A percentile compares a stretch with the other conserved stretches of the same genome.
Conservation (phyloP, 1,140 invertebrate genomes). For the Drosophila cardini region DNA sequence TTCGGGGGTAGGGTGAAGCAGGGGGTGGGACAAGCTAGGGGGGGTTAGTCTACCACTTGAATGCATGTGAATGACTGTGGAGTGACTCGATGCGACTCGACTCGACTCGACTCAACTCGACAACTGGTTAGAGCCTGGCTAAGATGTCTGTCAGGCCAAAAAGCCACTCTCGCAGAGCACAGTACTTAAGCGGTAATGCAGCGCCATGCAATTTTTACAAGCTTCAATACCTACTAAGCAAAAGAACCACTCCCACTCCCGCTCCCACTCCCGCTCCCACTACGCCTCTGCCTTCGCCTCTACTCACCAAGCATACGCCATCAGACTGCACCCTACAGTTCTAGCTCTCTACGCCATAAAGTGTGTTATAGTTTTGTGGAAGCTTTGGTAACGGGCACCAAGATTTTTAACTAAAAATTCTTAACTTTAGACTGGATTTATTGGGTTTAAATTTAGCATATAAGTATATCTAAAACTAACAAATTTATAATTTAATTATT, state of each 20-base stretch:
- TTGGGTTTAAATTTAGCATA: too few relatives aligned
- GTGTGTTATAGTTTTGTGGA: background rate
- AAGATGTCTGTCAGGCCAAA: slow-evolving; percentile 64
- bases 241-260: slow-evolving; percentile 17
- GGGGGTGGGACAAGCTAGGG: background rate
- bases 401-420: too few relatives aligned
- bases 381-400: too few relatives aligned
- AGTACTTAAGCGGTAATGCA: slow-evolving; percentile 74
- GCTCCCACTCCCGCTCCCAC: background rate
- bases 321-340: background rate
- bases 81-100: slow-evolving; percentile 48
- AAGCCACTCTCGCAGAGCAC: slow-evolving; percentile 30
- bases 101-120: slow-evolving; percentile 37
- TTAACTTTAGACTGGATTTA: too few relatives aligned
- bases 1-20: background rate
- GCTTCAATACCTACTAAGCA: slow-evolving; percentile 80
- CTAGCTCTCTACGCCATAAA: background rate
- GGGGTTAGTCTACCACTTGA: slow-evolving; percentile 56
- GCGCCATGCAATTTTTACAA: slow-evolving; percentile 81
- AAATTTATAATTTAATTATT: too few relatives aligned
- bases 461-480: too few relatives aligned
- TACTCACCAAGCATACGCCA: background rate
- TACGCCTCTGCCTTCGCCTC: background rate
- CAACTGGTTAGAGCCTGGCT: slow-evolving; percentile 37
- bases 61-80: slow-evolving; percentile 75